Evolutionary conservation across 2,888 invertebrate genomes (phyloP).

Genomic region (Tetranychus piercei): DNA sequence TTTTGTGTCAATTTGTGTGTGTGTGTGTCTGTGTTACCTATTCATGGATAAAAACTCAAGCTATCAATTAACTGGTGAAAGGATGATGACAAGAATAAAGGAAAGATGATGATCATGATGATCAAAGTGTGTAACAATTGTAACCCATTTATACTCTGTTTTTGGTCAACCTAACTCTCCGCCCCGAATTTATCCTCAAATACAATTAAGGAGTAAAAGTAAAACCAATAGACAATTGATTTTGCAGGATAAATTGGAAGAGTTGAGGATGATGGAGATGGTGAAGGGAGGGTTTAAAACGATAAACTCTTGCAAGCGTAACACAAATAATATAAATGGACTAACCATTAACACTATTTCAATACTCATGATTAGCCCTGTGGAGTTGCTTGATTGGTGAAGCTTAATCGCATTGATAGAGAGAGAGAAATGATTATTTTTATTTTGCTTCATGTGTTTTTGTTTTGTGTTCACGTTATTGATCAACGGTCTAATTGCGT

Average conservation of each 20-base stretch:
- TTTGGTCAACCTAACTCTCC: neutral
- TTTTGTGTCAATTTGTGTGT: neutral
- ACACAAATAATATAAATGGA: neutral
- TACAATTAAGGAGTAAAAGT: neutral
- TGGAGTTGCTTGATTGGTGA: neutral
- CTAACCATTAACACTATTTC: neutral
- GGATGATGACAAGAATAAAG: neutral
- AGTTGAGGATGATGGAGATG: neutral
- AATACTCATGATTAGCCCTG: neutral
- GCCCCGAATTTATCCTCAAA: neutral
- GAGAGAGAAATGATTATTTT: neutral
- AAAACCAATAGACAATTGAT: slow-evolving; percentile 1
- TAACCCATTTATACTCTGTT: neutral
- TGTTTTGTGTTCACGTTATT: neutral
- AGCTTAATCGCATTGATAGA: neutral
- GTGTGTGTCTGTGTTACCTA: neutral
- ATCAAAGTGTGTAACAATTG: neutral
- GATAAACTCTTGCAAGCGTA: neutral
- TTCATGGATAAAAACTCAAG: neutral
- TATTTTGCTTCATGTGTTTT: neutral
- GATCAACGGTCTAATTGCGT: neutral
- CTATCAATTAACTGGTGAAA: neutral
- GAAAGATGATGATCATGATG: neutral
- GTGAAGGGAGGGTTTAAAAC: neutral
- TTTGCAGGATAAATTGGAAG: neutral